phyloP scores from a whole-genome alignment of 2,113 vertebrate genomes.

The Pseudopodoces humilis region DNA sequence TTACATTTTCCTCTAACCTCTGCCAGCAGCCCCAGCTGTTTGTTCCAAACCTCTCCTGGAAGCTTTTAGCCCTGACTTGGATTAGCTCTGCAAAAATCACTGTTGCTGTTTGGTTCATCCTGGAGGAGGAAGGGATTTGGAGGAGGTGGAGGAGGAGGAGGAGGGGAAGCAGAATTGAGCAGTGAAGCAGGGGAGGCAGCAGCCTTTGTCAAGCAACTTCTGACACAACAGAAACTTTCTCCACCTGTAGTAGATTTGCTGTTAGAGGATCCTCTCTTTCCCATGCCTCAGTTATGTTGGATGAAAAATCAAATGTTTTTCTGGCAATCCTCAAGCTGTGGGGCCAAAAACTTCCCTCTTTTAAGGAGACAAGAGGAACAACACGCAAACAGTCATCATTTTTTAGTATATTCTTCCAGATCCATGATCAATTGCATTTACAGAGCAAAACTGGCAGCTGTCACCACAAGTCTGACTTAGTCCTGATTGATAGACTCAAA shows the following conservation, averaged over 20 bases:
- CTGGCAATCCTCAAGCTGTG: neutral
- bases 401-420: neutral
- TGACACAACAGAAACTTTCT: neutral
- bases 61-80: neutral
- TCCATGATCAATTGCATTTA: neutral
- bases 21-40: conserved; percentile 9
- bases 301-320: neutral
- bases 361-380: neutral
- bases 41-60: neutral
- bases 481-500: neutral
- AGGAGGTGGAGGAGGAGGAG: neutral
- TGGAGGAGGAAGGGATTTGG: neutral
- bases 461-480: neutral
- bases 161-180: neutral
- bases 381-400: accelerated
- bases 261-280: neutral
- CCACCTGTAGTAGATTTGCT: neutral
- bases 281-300: neutral
- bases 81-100: neutral
- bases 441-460: neutral
- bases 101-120: neutral
- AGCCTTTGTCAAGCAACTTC: neutral
- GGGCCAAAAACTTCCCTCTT: neutral
- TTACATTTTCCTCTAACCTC: neutral
- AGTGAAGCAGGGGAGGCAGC: neutral